Evolutionary conservation across 2,888 invertebrate genomes (phyloP), one percentile per base, ranked within the genome.

Genomic region (Drosophila suboccidentalis): DNA sequence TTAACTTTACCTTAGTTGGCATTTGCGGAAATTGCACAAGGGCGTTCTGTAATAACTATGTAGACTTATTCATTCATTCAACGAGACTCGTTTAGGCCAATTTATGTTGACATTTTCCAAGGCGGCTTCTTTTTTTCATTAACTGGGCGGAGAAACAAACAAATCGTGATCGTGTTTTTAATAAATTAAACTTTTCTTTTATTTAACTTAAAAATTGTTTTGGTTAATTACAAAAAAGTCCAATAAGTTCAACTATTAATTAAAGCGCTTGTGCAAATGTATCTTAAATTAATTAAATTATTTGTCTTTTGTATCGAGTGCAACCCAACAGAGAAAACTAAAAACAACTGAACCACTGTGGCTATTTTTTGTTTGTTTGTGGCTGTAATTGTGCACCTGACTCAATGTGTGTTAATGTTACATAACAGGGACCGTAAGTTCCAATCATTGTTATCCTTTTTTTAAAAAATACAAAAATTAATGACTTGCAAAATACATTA

Each of bases 181-280:
- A 90, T 87, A 87, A 87, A 88, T 87, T 83, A 78, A 85, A 87
- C 68, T 78, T 80, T 87, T 79, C 44, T 85, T 90, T 87, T 84
- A 87, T 84, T 90, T 72, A 87, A 87, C 87, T 89, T 89, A 84
- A 78, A 78, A 85, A 53, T 62, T 62, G 74, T 63, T 75, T 70
- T 69, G 68, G 90, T 86, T 86, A 86, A 88, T 88, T 75, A 89
- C 86, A 86, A 80, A 87, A 87, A 86, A 86, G 78, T 88, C 88
- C 82, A 87, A 87, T 78, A 49, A 22, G 46, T 43, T 50, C 34
- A 53, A 53, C 41, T 26, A 49, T 32, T 32, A 38, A 60, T 63
- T 68, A 61, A 64, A 32, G 75, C 74, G 64, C 43, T 75, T 55
- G 66, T 75, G 75, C 57, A 71, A 58, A 41, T 58, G 53, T 38